These are phyloP conservation scores for Nomada goodeniana DNA, from an alignment of 2,888 invertebrate genomes.

Conservation along the genomic window DNA sequence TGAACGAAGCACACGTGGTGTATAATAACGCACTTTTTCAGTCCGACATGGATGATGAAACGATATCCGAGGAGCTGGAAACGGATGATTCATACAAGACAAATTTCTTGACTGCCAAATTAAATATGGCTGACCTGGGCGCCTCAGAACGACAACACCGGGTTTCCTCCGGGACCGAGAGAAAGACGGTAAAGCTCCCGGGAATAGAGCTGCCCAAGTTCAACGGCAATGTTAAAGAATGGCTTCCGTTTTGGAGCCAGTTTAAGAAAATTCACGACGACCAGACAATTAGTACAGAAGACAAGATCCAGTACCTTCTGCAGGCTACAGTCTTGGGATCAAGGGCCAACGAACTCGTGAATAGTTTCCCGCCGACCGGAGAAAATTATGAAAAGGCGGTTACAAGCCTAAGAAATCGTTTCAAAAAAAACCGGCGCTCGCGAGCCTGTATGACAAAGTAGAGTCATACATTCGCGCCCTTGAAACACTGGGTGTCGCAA, in stretches of 20 bases:
- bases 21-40: neutral
- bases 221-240: constrained; percentile 10
- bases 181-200: neutral
- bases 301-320: neutral
- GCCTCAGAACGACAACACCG: neutral
- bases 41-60: neutral
- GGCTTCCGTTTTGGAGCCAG: constrained; percentile 23
- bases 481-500: constrained; percentile 64
- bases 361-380: constrained; percentile 23
- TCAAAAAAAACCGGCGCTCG: constrained; percentile 56
- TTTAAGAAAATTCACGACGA: constrained; percentile 26
- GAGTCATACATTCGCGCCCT: constrained; percentile 72
- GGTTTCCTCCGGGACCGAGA: too few species aligned
- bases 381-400: constrained; percentile 68
- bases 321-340: neutral
- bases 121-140: neutral
- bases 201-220: constrained; percentile 3
- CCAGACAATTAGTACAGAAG: neutral
- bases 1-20: neutral
- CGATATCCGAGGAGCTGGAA: neutral
- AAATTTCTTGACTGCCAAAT: neutral
- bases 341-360: neutral
- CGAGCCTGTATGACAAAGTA: constrained; percentile 69
- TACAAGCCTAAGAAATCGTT: constrained; percentile 67
- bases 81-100: neutral